Base-by-base conservation (phyloP, 2,888 invertebrate genomes). In the Tachystola acroxantha region DNA sequence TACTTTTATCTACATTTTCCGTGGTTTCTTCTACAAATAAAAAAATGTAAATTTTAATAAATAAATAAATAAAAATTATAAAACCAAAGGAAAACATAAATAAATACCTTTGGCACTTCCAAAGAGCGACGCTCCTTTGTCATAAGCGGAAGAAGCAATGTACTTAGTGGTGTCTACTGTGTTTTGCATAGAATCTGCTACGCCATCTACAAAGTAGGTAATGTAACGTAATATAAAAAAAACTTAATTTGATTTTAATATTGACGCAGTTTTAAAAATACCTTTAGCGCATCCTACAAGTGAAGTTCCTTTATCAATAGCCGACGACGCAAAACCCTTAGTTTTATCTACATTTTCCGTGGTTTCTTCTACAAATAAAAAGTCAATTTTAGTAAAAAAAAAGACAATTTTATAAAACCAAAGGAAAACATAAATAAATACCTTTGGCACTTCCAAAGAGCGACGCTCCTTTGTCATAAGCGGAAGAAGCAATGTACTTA, bases 91-190 rank as follows among this genome's bases (percentile, higher is more conserved):
- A 28, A 30, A n/a, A n/a, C n/a, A n/a, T n/a, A n/a, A 30, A 27
- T n/a, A 46, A 35, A 28, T 57, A 51, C 64, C 65, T 68, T 62
- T 65, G 40, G 64, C 63, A 26, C 53, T 39, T 24, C 54, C 62
- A 37, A 64, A 48, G 10, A 57, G 28, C 11, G 53, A 40, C 20
- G 56, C 36, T 29, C 71, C 60, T 41, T 68, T 72, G 32, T 72
- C 70, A 27, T 65, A 48, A 30, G 64, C 72, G 14, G 64, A 48
- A 1, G 63, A 50, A 1, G 77, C 63, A 7, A 60, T 60, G 39
- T 58, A 62, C 50, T 69, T 75, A 12, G 73, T 65, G 3, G 65
- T 62, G 40, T 73, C 71, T 47, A 76, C 55, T 34, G 64, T 53
- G 1, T 45, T 42, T 36, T 44, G 45, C n/a, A 63, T 46, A 14